Base-by-base conservation (phyloP, 1,140 invertebrate genomes). In the Meloidogyne exigua region DNA sequence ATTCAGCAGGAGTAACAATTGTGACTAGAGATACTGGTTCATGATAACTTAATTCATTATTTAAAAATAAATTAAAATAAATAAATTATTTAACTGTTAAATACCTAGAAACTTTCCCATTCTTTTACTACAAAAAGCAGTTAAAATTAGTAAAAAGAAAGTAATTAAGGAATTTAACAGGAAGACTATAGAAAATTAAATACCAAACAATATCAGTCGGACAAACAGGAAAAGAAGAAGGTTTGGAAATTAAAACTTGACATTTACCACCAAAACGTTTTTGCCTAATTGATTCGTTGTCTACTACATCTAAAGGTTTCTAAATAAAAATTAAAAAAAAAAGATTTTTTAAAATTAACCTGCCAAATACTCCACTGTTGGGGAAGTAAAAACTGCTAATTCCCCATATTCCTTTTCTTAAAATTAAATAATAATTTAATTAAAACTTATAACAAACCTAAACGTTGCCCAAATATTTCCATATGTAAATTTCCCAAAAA, bases 361-460 rank as follows among this genome's bases (percentile, higher is more conserved):
- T n/a, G 76, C 76, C 21, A 93, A 94, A 87, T 96, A 98, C 0
- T 95, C 94, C 13, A 99, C 95, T 88, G 92, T 94, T 4, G 96
- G 96, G 2, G 93, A 91, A 32, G 96, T 98, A 12, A 97, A 89
- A 68, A 98, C 92, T 2, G 95, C 92, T 84, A 93, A 91, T 10
- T 94, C 92, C 83, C 92, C 92, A 88, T 94, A 93, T 89, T 99
- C 96, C 88, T 98, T 95, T 82, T 97, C 92, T 91, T 92, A 98
- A 0, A 85, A 79, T 9, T 44, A 21, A 77, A 80, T 57, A 0
- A 18, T 11, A 3, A 32, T 72, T 25, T 66, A 3, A n/a, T 75
- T 13, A 1, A 62, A 57, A 63, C 2, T 21, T 26, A 23, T 18
- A 57, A n/a, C 5, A 49, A 28, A 74, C 68, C 36, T n/a, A 81